Evolutionary conservation across 2,888 invertebrate genomes (phyloP), one percentile per base, ranked within the genome.

Genomic region (Halictus quadricinctus): DNA sequence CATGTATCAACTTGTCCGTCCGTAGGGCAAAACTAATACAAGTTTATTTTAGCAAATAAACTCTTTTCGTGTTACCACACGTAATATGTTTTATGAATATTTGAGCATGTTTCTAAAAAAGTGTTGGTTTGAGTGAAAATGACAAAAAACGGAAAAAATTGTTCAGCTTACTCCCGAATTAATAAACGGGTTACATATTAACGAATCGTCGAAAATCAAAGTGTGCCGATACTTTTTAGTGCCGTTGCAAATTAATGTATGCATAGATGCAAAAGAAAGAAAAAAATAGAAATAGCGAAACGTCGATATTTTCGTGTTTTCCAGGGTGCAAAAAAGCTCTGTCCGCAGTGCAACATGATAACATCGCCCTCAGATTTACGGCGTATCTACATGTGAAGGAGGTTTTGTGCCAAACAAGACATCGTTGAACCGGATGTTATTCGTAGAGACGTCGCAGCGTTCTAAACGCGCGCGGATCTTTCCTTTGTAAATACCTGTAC

Each of bases 301-400:
- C 12, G 1, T 69, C 50, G 73, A 79, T 10, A 69, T 13, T 43
- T 79, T 6, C n/a, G 7, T 78, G 43, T 60, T 64, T 90, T 89
- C 58, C 88, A 97, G 97, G 97, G 98, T 64, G 97, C 97, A 2
- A 98, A 98, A 95, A 98, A 98, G 93, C 96, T 98, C 13, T 99
- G 98, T 93, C 99, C 99, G 0, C 98, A 98, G 93, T 99, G 98
- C 95, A 98, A 98, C 95, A 97, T 98, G 94, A 98, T 98, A 90
- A 98, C 98, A 5, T 97, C 98, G 0, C 97, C 98, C 0, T 96
- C 97, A 79, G 98, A 99, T 95, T 95, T 99, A 80, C 95, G 99
- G 89, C 96, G 98, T 92, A 98, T 99, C 94, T 98, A 98, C 94
- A 97, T 98, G 96, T 98, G 96, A 96, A 92, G 81, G 74, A 85